Base-by-base conservation (phyloP, 2,797 vertebrate species). In the Mallotus villosus region DNA sequence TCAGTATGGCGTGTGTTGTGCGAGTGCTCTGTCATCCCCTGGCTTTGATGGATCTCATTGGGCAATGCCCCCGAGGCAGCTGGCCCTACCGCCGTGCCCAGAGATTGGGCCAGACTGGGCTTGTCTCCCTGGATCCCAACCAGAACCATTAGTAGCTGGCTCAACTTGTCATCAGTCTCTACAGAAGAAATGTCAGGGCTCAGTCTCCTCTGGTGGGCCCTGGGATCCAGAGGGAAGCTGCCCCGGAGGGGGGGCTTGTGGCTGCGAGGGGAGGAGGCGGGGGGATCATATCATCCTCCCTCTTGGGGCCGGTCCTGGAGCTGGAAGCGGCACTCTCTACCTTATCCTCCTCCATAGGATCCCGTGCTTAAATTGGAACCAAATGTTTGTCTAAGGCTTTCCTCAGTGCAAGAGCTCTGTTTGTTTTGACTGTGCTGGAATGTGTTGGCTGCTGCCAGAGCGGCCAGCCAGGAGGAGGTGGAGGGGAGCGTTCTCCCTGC, bases 341-440 rank as follows among this genome's bases (percentile, higher is more conserved):
- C 72, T 34, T 14, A 22, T 51, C 68, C 78, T 88, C 83, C 77
- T 60, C 51, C 67, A 63, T 72, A 68, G 72, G 60, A 81, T 82
- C 82, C 78, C 76, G 59, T 72, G 72, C 80, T 87, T 70, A 88
- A 92, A 92, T 87, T 77, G 88, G 87, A 91, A 90, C 89, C 91
- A 92, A 92, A 92, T 93, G 93, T 94, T 93, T 91, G 85, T 86
- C 70, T 82, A 85, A 90, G 87, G 86, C 84, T 92, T 90, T 74
- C 80, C 86, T 87, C 78, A 16, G 83, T 77, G 74, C 64, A 74
- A 87, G 81, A 81, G 74, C 24, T 8, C 78, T 81, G 90, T 91
- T 93, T 93, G 84, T 92, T 92, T 91, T 85, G 87, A 87, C 78
- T 82, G 81, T 76, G 60, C 79, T 86, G 87, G 90, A 92, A 92